Base-by-base conservation (phyloP, 2,797 vertebrate species). In the Sebastiscus tertius region DNA sequence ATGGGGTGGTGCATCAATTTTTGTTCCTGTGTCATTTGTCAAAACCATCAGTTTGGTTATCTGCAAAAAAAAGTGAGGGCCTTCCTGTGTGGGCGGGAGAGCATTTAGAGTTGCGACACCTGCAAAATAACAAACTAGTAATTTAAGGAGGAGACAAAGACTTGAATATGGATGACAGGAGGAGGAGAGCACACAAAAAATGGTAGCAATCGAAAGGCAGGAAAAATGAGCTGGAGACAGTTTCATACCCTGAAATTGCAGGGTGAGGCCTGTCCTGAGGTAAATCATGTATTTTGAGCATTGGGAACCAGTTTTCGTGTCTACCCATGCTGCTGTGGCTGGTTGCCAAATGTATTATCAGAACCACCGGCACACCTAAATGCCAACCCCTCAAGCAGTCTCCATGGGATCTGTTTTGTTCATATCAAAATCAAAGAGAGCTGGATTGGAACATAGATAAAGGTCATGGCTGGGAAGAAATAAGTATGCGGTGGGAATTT, bases 191-290 rank as follows among this genome's bases (percentile, higher is more conserved):
- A 7, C 36, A 33, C 24, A 36, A 86, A 80, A 52, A 77, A 88
- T 75, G 77, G 74, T 34, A 26, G 80, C 69, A 84, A 66, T 81
- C 34, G n/a, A 71, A 61, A 85, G 76, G 65, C 77, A 82, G 79
- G 70, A 75, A 91, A 84, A 91, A 86, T 16, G 33, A 90, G 75
- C 69, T 61, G 3, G 74, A 91, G 84, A 88, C 65, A 72, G 79
- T 84, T 91, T 87, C 80, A 72, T 86, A 34, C 59, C 63, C 68
- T 79, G 3, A 93, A 93, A 94, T 93, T 92, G 81, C 88, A 90
- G 92, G 92, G 91, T 84, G 82, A 92, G 90, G 89, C 89, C 13
- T 8, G 3, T 54, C 69, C 42, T 84, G 89, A 91, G 83, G 79
- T 84, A 67, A 75, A 81, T 75, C 10, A 13, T 69, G 82, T 92